Conservation (phyloP, 2,113 vertebrate genomes). For the Tretioscincus oriximinensis region DNA sequence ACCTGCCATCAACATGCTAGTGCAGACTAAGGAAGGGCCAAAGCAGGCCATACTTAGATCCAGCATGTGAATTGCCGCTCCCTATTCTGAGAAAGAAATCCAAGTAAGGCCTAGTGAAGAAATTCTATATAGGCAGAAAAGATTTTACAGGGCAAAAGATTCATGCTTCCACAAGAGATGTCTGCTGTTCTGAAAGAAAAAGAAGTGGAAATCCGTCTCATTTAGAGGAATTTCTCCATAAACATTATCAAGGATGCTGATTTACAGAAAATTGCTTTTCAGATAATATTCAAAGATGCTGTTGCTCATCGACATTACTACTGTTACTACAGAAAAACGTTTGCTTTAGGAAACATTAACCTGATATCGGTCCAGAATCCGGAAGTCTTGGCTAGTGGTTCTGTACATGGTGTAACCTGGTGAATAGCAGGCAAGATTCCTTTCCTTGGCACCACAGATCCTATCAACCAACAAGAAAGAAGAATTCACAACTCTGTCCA, state of each 20-base stretch:
- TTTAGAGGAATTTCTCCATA: background rate
- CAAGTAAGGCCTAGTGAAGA: no score
- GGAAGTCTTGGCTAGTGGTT: conserved; percentile 85
- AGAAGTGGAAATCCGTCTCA: background rate
- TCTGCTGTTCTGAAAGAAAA: background rate
- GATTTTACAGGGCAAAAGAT: no score
- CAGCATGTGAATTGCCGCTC: no score
- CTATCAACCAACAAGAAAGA: conserved; percentile 88
- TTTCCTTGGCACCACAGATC: conserved; percentile 82
- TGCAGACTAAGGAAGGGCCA: no score
- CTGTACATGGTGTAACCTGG: conserved; percentile 73
- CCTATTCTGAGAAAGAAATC: no score
- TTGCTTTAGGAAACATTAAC: conserved; percentile 61
- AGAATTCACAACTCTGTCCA: conserved; percentile 87
- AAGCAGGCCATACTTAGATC: no score
- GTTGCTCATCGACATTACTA: background rate
- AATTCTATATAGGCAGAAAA: no score
- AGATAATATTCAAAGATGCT: background rate
- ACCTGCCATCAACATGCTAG: no score
- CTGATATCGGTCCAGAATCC: conserved; percentile 96
- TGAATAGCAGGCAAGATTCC: conserved; percentile 54
- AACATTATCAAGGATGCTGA: background rate
- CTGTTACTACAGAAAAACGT: background rate
- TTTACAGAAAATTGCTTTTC: background rate
- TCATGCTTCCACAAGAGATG: background rate